Evolutionary conservation across 2,888 invertebrate genomes (phyloP), one percentile per base, ranked within the genome.

Genomic region (Venustoraphidia nigricollis): DNA sequence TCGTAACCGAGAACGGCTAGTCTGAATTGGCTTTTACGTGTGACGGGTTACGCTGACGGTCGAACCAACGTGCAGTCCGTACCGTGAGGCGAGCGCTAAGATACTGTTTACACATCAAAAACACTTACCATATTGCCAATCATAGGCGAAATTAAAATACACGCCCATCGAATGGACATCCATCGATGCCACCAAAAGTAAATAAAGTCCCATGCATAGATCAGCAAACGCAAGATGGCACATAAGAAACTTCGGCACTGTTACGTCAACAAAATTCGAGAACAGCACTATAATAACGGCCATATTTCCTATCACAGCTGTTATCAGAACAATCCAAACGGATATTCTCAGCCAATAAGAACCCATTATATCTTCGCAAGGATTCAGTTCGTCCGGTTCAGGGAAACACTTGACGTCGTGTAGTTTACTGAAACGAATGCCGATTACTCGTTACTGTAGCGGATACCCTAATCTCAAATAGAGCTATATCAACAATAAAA

Each of bases 361-460:
- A 27, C 89, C 89, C 83, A 91, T 88, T 50, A 91, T 87, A 62
- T 91, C 90, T 62, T 90, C 90, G 64, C 91, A 91, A 0, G 90
- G 90, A 66, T 89, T 91, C 45, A 90, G 68, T 0, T 84, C 86
- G 64, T 91, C 81, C 0, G 89, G 83, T 52, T 73, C 71, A 0
- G 90, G 90, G 38, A 70, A 73, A 62, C 88, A 89, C 58, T 74
- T 70, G 5, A 83, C 71, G 53, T 69, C 60, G n/a, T 64, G 66
- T 52, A 72, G 69, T 45, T 27, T 27, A 27, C 67, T 66, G 50
- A 4, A 49, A 52, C 11, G 34, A 13, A 34, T 41, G 6, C 27
- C 27, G 6, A 27, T 27, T 6, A 6, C 6, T 27, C 6, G 5
- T 6, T 27, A 27, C 1, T 6, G 27, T 27, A 27, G 27, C 6